Evolutionary conservation across 2,797 vertebrate genomes (phyloP), one percentile per base, ranked within the genome.

Genomic region (Eleutherodactylus coqui): DNA sequence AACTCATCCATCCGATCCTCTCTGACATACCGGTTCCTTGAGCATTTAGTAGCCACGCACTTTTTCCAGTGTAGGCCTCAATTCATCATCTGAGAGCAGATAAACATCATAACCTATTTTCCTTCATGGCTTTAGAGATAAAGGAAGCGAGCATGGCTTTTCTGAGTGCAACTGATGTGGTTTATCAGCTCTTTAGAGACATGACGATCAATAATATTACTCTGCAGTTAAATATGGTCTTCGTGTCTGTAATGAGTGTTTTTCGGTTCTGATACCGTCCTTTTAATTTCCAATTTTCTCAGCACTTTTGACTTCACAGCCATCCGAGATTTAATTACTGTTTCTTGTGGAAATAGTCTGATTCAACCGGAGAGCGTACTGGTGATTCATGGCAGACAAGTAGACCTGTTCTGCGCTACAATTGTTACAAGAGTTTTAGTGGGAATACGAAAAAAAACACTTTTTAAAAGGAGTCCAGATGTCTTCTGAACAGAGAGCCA

Each of bases 171-270:
- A 77, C 49, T 77, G 75, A 77, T 82, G 79, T 36, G 45, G 29
- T 82, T 82, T 79, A 69, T 82, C 60, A 82, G 29, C 64, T 69
- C 79, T 82, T 69, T 81, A 81, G 79, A 81, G 62, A 81, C 62
- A 10, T 80, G 14, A n/a, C 29, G 79, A 81, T 81, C 79, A 81
- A 67, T 81, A 69, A 67, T 69, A 69, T 70, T 69, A 64, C 78
- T 80, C 43, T 47, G 60, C 60, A 67, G 58, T 69, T 72, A 83
- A 73, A 75, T 29, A 83, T 32, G 29, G 27, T 73, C n/a, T 62
- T 58, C 34, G 51, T 75, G 32, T 60, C 49, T 58, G 81, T 83
- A 83, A 73, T 83, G 67, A 72, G 67, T 72, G 64, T 72, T 82
- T 55, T 82, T 82, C 47, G 29, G 64, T 1, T n/a, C 80, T 72